Percentiles rank a stretch among this genome's conserved stretches.
phyloP scores from a whole-genome alignment of 2,113 vertebrate genomes.

The Calypte anna region DNA sequence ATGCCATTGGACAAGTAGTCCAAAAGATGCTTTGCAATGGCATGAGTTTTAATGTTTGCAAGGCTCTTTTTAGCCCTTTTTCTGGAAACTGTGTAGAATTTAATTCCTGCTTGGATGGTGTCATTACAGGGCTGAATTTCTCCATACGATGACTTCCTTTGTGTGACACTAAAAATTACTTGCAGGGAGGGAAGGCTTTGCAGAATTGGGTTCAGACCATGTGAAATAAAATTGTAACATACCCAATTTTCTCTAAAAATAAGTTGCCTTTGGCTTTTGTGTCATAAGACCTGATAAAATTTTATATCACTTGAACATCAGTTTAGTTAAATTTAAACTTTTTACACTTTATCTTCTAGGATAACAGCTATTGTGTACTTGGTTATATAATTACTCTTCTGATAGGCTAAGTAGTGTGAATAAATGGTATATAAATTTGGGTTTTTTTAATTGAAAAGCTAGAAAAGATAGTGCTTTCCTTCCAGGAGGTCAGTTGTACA shows the following conservation, averaged over 20 bases:
- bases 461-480: not conserved
- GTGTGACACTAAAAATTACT: not conserved
- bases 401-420: not conserved
- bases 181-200: not conserved
- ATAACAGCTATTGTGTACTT: not conserved
- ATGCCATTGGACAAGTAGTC: not conserved
- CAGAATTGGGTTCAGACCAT: not conserved
- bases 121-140: not conserved
- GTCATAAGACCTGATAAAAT: not conserved
- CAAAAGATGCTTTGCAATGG: not conserved
- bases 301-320: not conserved
- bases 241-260: not conserved
- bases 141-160: not conserved
- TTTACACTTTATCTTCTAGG: not conserved
- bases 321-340: not conserved
- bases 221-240: not conserved
- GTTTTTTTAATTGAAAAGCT: not conserved
- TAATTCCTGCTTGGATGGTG: not conserved
- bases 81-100: not conserved
- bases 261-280: not conserved
- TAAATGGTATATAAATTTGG: not conserved
- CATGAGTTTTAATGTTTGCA: not conserved
- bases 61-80: not conserved
- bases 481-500: not conserved
- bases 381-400: not conserved